Conservation (phyloP, 2,113 vertebrate genomes). For the Cromileptes altivelis region DNA sequence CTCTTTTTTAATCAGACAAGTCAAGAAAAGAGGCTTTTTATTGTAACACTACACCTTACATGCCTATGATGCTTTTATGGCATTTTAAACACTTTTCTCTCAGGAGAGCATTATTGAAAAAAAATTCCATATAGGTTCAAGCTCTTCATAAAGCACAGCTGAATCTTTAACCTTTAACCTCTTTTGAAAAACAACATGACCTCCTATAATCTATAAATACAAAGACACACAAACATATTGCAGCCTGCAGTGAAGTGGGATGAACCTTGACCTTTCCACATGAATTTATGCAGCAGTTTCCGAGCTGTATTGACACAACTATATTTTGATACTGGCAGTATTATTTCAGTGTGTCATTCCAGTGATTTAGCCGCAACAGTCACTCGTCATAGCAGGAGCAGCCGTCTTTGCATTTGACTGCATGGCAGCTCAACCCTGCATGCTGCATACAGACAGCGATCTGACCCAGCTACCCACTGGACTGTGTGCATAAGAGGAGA, state of each 20-base stretch:
- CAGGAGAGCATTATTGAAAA: not conserved
- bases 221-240: not conserved
- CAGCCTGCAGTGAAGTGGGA: not conserved
- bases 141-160: not conserved
- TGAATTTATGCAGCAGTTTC: not conserved
- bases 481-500: slow-evolving; percentile 76
- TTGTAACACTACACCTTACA: not conserved
- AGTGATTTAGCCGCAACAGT: slow-evolving; percentile 62
- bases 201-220: slow-evolving; percentile 7
- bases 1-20: not conserved
- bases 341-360: slow-evolving; percentile 44
- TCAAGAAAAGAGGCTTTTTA: not conserved
- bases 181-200: not conserved
- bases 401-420: slow-evolving; percentile 63
- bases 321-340: slow-evolving; percentile 13
- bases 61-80: not conserved
- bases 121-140: not conserved
- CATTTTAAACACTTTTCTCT: not conserved
- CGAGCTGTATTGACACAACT: not conserved
- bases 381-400: slow-evolving; percentile 53
- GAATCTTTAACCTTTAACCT: not conserved
- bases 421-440: slow-evolving; percentile 73
- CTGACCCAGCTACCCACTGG: slow-evolving; percentile 84
- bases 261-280: not conserved
- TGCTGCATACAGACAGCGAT: slow-evolving; percentile 74